phyloP scores from a whole-genome alignment of 2,797 vertebrate species.

The Kryptopterus vitreolus region DNA sequence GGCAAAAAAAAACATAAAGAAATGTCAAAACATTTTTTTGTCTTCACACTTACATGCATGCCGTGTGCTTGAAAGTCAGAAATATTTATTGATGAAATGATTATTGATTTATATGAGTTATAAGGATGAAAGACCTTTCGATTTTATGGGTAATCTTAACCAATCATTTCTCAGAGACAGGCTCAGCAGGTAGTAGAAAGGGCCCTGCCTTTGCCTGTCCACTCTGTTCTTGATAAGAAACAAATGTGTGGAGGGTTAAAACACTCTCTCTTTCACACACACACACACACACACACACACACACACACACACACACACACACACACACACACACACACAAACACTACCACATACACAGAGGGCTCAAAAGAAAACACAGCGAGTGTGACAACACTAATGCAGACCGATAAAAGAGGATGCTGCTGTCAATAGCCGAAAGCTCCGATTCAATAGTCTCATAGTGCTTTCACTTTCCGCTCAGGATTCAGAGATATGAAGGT shows the following conservation, averaged over 20 bases:
- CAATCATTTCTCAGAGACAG: conserved; percentile 24
- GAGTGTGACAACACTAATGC: conserved; percentile 28
- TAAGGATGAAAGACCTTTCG: conserved; percentile 8
- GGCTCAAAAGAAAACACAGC: conserved; percentile 12
- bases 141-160: conserved; percentile 17
- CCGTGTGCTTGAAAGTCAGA: no score
- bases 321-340: conserved; percentile 3
- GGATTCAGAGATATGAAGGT: conserved; percentile 53
- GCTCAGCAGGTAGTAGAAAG: conserved; percentile 36
- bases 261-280: conserved; percentile 26
- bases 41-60: no score
- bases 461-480: conserved; percentile 19
- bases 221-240: conserved; percentile 56
- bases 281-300: not conserved
- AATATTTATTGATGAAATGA: no score
- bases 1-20: not conserved
- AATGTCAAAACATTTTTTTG: not conserved
- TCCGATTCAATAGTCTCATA: not conserved
- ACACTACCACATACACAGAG: conserved; percentile 9
- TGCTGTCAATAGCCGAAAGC: conserved; percentile 28
- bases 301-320: conserved; percentile 26
- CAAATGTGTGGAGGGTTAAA: conserved; percentile 22
- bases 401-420: conserved; percentile 26
- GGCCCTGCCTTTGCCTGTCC: conserved; percentile 35
- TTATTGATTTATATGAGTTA: not conserved